Conservation (phyloP, 1,140 invertebrate genomes). For the Pararge aegeria region DNA sequence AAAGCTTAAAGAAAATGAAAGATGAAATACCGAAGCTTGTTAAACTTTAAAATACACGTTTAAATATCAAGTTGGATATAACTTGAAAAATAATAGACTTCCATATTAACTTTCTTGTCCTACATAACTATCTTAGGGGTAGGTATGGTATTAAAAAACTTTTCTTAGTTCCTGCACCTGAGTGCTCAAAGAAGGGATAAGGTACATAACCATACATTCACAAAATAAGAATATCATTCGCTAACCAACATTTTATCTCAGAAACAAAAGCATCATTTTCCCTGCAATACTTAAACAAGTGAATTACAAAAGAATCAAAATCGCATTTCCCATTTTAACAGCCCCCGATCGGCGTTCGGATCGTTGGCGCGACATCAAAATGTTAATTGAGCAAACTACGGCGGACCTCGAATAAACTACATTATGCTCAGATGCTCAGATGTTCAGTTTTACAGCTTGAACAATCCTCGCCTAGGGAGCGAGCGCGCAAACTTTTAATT, state of each 20-base stretch:
- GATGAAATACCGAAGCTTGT: too few species aligned
- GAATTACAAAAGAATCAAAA: constrained; percentile 13
- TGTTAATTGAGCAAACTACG: constrained; percentile 64
- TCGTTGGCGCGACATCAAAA: constrained; percentile 64
- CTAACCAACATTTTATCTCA: constrained; percentile 5
- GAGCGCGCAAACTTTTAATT: constrained; percentile 74
- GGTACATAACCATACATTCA: too few species aligned
- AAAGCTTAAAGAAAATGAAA: too few species aligned
- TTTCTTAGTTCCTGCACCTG: too few species aligned
- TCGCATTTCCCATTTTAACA: constrained; percentile 10
- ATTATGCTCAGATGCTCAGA: constrained; percentile 65
- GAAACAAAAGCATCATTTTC: not conserved
- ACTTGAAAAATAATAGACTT: too few species aligned
- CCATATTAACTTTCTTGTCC: too few species aligned
- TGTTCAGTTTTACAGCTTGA: constrained; percentile 71
- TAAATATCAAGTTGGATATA: too few species aligned
- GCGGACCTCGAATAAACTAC: constrained; percentile 61
- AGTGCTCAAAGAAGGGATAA: too few species aligned
- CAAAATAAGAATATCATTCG: too few species aligned
- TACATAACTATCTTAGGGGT: too few species aligned
- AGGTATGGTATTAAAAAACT: too few species aligned
- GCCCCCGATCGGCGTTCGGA: constrained; percentile 40
- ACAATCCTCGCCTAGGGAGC: constrained; percentile 67
- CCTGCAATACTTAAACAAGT: not conserved
- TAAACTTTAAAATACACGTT: too few species aligned